Percentiles rank a stretch among this genome's conserved stretches.
Conservation (phyloP, 2,113 vertebrate species). For the Onychorhynchus coronatus region DNA sequence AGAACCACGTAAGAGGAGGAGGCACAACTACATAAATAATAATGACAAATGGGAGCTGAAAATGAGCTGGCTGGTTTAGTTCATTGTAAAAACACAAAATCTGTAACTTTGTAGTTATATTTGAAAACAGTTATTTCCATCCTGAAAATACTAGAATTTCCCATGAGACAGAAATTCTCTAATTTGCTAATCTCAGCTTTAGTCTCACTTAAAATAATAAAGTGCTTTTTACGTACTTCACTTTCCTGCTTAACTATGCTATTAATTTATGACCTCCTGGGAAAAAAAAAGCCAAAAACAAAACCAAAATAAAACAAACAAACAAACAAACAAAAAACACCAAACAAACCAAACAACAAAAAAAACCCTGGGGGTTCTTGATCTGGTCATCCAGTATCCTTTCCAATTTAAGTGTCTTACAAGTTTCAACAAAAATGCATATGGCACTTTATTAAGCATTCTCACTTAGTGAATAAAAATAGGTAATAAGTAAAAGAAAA, state of each 20-base stretch:
- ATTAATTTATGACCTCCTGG: background rate
- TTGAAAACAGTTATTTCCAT: background rate
- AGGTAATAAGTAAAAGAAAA: background rate
- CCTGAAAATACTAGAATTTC: background rate
- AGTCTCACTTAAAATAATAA: background rate
- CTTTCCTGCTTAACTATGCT: background rate
- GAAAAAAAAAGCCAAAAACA: background rate
- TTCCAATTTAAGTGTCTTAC: background rate
- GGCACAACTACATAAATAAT: background rate
- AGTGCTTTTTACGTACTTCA: background rate
- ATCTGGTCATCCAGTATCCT: background rate
- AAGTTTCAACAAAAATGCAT: background rate
- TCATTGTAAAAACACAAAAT: background rate
- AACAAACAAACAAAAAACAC: too few relatives aligned
- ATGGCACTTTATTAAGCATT: background rate
- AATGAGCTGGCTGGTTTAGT: background rate
- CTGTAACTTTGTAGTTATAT: background rate
- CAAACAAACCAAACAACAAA: too few relatives aligned
- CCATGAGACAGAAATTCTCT: background rate
- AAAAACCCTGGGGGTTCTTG: fast-evolving
- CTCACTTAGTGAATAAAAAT: background rate
- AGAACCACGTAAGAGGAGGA: background rate
- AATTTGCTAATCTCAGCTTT: background rate
- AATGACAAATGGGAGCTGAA: background rate
- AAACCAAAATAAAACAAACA: background rate